Percentiles rank a stretch among this genome's conserved stretches.
These are phyloP conservation scores for Hymenochirus boettgeri DNA, from an alignment of 2,113 vertebrate genomes.

Conservation along the genomic window DNA sequence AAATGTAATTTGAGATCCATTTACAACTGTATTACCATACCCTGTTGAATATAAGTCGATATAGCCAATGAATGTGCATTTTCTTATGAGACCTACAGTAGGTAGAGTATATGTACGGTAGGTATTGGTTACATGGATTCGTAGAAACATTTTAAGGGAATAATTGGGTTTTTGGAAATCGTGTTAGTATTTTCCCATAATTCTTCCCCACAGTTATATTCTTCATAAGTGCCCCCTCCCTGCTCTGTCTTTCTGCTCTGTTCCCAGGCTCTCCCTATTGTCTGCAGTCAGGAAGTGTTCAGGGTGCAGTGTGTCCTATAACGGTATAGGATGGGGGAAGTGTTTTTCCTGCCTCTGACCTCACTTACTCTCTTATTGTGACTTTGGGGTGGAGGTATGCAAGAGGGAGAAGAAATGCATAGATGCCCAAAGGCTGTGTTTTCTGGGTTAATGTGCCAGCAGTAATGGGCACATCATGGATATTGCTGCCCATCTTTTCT, in stretches of 20 bases:
- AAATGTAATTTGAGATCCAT: too few relatives aligned
- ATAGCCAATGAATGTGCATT: too few relatives aligned
- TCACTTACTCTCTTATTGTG: conserved; percentile 39
- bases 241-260: conserved; percentile 11
- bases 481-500: background rate
- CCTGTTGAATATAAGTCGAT: too few relatives aligned
- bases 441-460: conserved; percentile 3
- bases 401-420: background rate
- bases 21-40: too few relatives aligned
- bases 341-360: conserved; percentile 37
- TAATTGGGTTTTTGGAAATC: background rate
- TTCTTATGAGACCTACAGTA: too few relatives aligned
- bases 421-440: conserved; percentile 1
- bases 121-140: background rate
- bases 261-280: conserved; percentile 43
- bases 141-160: background rate
- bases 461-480: conserved; percentile 29
- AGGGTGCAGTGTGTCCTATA: conserved; percentile 39
- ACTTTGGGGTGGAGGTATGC: conserved; percentile 26
- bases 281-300: conserved; percentile 37
- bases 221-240: conserved; percentile 14
- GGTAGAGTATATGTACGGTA: too few relatives aligned
- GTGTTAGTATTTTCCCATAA: background rate
- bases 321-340: conserved; percentile 36
- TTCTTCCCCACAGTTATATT: conserved; percentile 6